phyloP scores from a whole-genome alignment of 1,140 invertebrate species.

The Oncopeltus fasciatus region DNA sequence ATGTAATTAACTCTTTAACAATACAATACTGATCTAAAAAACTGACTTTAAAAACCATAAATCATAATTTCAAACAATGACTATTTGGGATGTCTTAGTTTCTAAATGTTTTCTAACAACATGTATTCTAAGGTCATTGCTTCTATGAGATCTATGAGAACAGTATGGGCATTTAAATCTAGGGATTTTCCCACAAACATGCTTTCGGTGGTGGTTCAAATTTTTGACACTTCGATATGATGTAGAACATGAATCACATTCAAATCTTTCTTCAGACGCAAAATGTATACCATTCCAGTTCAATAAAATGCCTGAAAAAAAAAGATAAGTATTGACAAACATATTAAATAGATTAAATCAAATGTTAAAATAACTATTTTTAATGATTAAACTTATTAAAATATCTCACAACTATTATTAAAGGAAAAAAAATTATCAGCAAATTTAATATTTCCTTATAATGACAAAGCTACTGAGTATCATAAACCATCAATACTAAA shows the following conservation, averaged over 20 bases:
- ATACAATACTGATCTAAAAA: too few species aligned
- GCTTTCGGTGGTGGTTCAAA: constrained; percentile 35
- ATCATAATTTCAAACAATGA: neutral
- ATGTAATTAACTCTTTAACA: too few species aligned
- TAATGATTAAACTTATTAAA: too few species aligned
- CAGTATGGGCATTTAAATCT: constrained; percentile 37
- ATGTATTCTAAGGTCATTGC: constrained; percentile 33
- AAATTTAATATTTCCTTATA: too few species aligned
- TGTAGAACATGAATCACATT: constrained; percentile 31
- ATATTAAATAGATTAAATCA: too few species aligned
- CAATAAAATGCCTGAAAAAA: neutral
- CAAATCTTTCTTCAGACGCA: neutral
- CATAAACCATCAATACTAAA: too few species aligned
- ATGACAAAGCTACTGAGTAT: too few species aligned
- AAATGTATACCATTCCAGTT: neutral
- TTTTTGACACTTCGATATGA: constrained; percentile 35
- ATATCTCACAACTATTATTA: neutral
- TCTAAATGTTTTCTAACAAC: constrained; percentile 24
- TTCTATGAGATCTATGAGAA: constrained; percentile 34
- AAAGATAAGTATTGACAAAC: too few species aligned
- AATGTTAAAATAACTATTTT: too few species aligned
- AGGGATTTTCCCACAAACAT: constrained; percentile 41
- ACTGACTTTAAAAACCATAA: too few species aligned
- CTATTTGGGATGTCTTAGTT: neutral
- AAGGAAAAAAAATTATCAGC: neutral